Conservation (phyloP, 35 echinoderm and acorn worm genomes). For the Heliocidaris erythrogramma region DNA sequence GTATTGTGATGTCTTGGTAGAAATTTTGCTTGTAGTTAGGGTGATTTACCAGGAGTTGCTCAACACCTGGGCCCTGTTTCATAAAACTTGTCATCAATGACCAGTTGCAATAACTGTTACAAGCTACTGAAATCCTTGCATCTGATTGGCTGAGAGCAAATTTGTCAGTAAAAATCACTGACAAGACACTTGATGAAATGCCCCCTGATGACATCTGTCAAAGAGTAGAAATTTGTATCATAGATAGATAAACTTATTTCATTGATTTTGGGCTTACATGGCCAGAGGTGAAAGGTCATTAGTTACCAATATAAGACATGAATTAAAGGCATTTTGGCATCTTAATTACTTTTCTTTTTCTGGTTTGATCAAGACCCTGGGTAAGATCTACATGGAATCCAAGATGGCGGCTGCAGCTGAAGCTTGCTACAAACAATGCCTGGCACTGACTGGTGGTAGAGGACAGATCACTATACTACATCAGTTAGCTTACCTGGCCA, state of each 20-base stretch:
- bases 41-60: neutral
- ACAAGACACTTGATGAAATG: too few species aligned
- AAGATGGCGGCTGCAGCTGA: conserved; percentile 22
- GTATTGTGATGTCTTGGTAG: too few species aligned
- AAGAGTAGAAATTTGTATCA: neutral
- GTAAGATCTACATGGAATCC: neutral
- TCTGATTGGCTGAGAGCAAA: too few species aligned
- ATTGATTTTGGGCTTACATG: too few species aligned
- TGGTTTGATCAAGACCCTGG: neutral
- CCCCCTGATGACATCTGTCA: neutral
- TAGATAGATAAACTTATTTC: too few species aligned
- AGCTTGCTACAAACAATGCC: neutral
- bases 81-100: too few species aligned
- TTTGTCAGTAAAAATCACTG: too few species aligned
- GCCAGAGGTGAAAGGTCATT: neutral
- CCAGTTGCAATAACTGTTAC: too few species aligned
- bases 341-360: neutral
- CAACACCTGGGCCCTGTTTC: too few species aligned
- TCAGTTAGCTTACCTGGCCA: conserved; percentile 18
- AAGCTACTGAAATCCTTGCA: too few species aligned
- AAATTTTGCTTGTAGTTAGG: neutral
- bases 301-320: neutral
- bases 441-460: neutral
- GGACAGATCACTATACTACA: conserved; percentile 9
- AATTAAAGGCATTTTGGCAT: neutral